Evolutionary conservation across 2,888 invertebrate species (phyloP).

Genomic region (Micoletzkya japonica): DNA sequence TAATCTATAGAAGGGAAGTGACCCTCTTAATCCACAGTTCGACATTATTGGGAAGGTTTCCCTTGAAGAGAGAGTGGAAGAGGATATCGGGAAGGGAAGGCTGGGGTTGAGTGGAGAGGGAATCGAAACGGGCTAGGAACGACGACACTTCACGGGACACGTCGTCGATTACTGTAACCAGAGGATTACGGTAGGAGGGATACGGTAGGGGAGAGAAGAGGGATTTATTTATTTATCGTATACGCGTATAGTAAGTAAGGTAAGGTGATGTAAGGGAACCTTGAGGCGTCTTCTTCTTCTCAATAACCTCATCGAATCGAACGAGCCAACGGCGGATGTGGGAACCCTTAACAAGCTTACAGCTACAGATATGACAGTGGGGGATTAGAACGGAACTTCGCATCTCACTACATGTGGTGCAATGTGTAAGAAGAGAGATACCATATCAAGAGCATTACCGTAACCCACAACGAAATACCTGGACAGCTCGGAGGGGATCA

Average conservation of each 20-base stretch:
- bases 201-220: neutral
- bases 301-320: slow-evolving; percentile 11
- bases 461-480: too few relatives aligned
- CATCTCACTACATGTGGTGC: too few relatives aligned
- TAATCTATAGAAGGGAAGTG: slow-evolving; percentile 26
- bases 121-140: slow-evolving; percentile 46
- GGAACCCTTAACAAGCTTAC: neutral
- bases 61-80: slow-evolving; percentile 32
- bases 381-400: too few relatives aligned
- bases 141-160: neutral
- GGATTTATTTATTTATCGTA: too few relatives aligned
- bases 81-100: slow-evolving; percentile 26
- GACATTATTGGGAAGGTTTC: slow-evolving; percentile 41
- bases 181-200: neutral
- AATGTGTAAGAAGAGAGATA: too few relatives aligned
- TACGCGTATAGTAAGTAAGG: too few relatives aligned
- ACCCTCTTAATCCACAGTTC: slow-evolving; percentile 42
- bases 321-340: slow-evolving; percentile 21
- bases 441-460: too few relatives aligned
- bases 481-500: slow-evolving; percentile 33
- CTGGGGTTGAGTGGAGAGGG: slow-evolving; percentile 36
- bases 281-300: neutral
- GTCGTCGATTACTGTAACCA: neutral
- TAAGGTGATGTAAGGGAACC: neutral
- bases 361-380: neutral